phyloP scores from a whole-genome alignment of 2,888 invertebrate genomes.

The Mythimna impura region DNA sequence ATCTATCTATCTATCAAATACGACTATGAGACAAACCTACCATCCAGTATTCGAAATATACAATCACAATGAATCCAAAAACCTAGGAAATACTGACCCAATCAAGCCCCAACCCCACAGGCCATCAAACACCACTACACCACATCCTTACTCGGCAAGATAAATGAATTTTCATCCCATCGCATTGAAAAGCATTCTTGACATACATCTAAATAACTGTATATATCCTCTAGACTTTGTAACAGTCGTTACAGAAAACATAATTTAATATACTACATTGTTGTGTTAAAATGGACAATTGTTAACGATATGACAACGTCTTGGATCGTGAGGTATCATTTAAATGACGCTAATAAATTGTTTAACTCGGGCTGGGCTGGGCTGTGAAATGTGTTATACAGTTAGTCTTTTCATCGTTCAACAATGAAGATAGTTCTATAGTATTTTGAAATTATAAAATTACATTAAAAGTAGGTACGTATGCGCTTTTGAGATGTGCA shows the following conservation, averaged over 20 bases:
- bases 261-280: slow-evolving; percentile 57
- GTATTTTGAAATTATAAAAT: background rate
- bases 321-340: slow-evolving; percentile 52
- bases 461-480: background rate
- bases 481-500: too few relatives aligned
- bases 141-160: slow-evolving; percentile 37
- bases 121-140: slow-evolving; percentile 34
- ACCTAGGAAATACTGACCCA: slow-evolving; percentile 25
- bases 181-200: slow-evolving; percentile 55
- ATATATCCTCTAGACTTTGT: slow-evolving; percentile 47
- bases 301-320: slow-evolving; percentile 49
- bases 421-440: slow-evolving; percentile 6
- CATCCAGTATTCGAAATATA: background rate
- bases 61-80: slow-evolving; percentile 1
- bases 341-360: slow-evolving; percentile 56
- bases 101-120: slow-evolving; percentile 20
- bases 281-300: slow-evolving; percentile 55
- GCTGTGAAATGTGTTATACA: slow-evolving; percentile 29
- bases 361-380: slow-evolving; percentile 4
- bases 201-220: slow-evolving; percentile 47
- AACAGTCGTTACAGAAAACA: slow-evolving; percentile 44
- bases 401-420: slow-evolving; percentile 38
- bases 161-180: slow-evolving; percentile 55
- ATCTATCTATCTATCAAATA: too few relatives aligned
- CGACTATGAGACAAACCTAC: too few relatives aligned